phyloP scores from a whole-genome alignment of 2,888 invertebrate species.

The Agriopis marginaria region DNA sequence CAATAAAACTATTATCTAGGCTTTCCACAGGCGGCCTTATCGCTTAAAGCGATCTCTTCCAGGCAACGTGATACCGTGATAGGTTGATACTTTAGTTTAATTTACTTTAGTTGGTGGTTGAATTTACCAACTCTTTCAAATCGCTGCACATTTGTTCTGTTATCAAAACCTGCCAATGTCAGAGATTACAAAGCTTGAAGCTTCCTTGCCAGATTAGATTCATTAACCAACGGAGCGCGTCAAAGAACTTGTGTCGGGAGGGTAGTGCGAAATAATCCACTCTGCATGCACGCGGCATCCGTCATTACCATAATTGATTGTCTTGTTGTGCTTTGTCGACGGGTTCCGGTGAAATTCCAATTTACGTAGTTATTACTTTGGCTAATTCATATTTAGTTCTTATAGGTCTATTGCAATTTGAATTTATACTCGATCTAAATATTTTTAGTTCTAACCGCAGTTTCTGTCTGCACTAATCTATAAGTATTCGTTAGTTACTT shows the following conservation, averaged over 20 bases:
- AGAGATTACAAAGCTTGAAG: conserved; percentile 32
- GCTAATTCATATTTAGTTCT: conserved; percentile 4
- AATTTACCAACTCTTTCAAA: neutral
- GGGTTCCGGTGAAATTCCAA: conserved; percentile 25
- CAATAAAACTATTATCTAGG: too few species aligned
- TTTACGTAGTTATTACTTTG: conserved; percentile 10
- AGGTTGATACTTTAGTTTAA: too few species aligned
- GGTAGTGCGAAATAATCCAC: conserved; percentile 38
- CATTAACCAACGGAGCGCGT: conserved; percentile 35
- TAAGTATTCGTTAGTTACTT: too few species aligned
- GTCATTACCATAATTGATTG: conserved; percentile 49
- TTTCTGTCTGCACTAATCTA: too few species aligned
- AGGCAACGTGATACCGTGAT: too few species aligned
- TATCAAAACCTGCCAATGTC: conserved; percentile 26
- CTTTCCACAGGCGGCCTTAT: too few species aligned
- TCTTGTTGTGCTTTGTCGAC: conserved; percentile 42
- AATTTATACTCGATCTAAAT: too few species aligned
- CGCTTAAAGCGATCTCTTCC: too few species aligned
- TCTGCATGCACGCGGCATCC: conserved; percentile 40
- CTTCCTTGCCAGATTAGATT: conserved; percentile 36
- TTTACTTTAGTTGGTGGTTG: too few species aligned
- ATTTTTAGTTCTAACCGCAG: too few species aligned
- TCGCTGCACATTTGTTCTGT: conserved; percentile 17
- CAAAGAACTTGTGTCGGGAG: conserved; percentile 35
- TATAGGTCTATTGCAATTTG: too few species aligned